Percentiles rank a stretch among this genome's conserved stretches.
These are phyloP conservation scores for Cordilura impudica DNA, from an alignment of 2,888 invertebrate species.

Conservation along the genomic window DNA sequence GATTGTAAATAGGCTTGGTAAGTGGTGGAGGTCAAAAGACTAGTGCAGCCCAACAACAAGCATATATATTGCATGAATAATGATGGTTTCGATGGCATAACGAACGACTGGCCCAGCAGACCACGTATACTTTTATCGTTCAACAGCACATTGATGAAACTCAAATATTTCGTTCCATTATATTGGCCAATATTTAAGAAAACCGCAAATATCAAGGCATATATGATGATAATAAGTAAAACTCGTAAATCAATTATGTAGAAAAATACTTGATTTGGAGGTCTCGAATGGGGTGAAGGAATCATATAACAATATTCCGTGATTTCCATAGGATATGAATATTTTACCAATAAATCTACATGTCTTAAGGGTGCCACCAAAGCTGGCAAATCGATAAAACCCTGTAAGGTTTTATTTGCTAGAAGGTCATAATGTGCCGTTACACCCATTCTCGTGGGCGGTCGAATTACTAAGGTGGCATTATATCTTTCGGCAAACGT, in stretches of 20 bases:
- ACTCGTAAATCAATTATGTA: neutral
- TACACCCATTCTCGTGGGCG: slow-evolving; percentile 41
- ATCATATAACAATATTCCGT: slow-evolving; percentile 24
- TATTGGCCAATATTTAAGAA: neutral
- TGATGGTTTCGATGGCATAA: slow-evolving; percentile 5
- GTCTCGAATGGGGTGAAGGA: neutral
- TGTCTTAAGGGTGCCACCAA: slow-evolving; percentile 52
- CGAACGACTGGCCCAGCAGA: slow-evolving; percentile 40
- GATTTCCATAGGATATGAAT: slow-evolving; percentile 41
- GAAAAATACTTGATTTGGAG: neutral
- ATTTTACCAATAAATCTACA: slow-evolving; percentile 21
- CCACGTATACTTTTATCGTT: slow-evolving; percentile 39
- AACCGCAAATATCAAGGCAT: slow-evolving; percentile 1
- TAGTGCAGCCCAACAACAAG: slow-evolving; percentile 23
- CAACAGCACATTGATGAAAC: neutral
- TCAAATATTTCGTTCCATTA: neutral
- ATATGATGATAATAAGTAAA: neutral
- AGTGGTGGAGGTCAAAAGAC: slow-evolving; percentile 27
- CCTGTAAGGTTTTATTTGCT: slow-evolving; percentile 53
- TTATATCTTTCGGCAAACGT: slow-evolving; percentile 64
- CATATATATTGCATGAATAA: slow-evolving; percentile 1
- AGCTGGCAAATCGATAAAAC: slow-evolving; percentile 2
- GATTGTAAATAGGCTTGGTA: slow-evolving; percentile 36
- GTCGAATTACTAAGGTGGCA: slow-evolving; percentile 52
- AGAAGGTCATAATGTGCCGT: slow-evolving; percentile 58